Base-by-base conservation (phyloP, 2,888 invertebrate species). In the Hyalella azteca region DNA sequence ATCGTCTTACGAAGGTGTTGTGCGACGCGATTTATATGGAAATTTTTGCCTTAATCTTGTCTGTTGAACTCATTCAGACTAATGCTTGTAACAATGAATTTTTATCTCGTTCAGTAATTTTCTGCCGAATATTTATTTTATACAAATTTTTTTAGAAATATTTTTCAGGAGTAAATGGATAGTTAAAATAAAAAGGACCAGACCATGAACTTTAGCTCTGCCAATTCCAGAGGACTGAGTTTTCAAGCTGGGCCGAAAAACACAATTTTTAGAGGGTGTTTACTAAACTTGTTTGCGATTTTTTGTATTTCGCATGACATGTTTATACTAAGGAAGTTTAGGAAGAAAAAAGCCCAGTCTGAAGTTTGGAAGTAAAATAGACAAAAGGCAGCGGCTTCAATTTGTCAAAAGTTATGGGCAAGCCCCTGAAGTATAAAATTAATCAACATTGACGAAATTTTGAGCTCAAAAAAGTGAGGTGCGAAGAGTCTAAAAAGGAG, bases 371-470 rank as follows among this genome's bases (percentile, higher is more conserved):
- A 60, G 60, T 60, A 60, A 60, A 60, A 60, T 60, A 60, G 32
- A 60, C 60, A 60, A 60, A 60, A 60, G 60, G 60, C 22, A 60
- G 60, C 7, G 60, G 60, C 60, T 60, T 60, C 60, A 60, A 60
- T 60, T 60, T 60, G 60, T 60, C 60, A 32, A 36, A 60, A 60
- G 60, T 60, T 60, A 60, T 60, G 36, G 60, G 36, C 60, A 60
- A 60, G 36, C 60, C 60, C 36, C 29, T 15, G 60, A 60, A 60
- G 60, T 60, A 60, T 60, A 60, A 60, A 60, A 60, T 60, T 60
- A 60, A 29, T 60, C 60, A 60, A 36, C 60, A 60, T 15, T 11
- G 60, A 32, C 22, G 60, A 36, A 36, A 60, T 60, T 60, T 45
- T 45, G 45, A 15, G 15, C 45, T 11, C 11, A 45, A 45, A 15